Evolutionary conservation across 2,113 vertebrate genomes (phyloP), one percentile per base, ranked within the genome.

Genomic region (Uria aalge): DNA sequence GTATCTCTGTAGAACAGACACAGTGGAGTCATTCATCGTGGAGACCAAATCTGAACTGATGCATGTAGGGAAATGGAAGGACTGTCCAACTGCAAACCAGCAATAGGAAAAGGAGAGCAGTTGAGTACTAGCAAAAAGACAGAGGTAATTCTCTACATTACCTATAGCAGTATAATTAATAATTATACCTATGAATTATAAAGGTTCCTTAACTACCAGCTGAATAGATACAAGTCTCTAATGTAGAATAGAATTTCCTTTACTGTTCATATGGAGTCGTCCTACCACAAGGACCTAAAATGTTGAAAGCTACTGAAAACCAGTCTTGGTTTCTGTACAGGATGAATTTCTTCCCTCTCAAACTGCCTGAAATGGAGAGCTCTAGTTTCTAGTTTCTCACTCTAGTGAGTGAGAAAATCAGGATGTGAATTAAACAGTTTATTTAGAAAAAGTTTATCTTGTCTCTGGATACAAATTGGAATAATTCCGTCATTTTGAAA

Each of bases 1-100:
- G 0, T 97, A 95, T 96, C 92, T 95, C 43, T 75, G 94, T 90
- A 91, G 83, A 96, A 89, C 79, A 97, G 90, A 67, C 63, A 63
- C 36, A 72, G 45, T 53, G 29, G 24, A 94, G 26, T 89, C 64
- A 68, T 85, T 94, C 43, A 34, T 81, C 0, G 0, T 57, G 75
- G 67, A 93, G 52, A 92, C 59, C 60, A 88, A 74, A 74, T 94
- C 60, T 95, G 79, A 95, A 45, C 55, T 52, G 79, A 72, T 73
- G 30, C n/a, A 40, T n/a, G 8, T 23, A 91, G 60, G 68, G 36
- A 92, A 88, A 67, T 30, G 43, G 52, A 38, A 92, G 18, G 47
- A 67, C 47, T 4, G 0, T 80, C 43, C 34, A 82, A 56, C 14
- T 64, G 55, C 60, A 93, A 88, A 79, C 34, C 40, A 85, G 57